Percentiles rank a stretch among this genome's conserved stretches.
phyloP scores from a whole-genome alignment of 2,888 invertebrate genomes.

The Machimus atricapillus region DNA sequence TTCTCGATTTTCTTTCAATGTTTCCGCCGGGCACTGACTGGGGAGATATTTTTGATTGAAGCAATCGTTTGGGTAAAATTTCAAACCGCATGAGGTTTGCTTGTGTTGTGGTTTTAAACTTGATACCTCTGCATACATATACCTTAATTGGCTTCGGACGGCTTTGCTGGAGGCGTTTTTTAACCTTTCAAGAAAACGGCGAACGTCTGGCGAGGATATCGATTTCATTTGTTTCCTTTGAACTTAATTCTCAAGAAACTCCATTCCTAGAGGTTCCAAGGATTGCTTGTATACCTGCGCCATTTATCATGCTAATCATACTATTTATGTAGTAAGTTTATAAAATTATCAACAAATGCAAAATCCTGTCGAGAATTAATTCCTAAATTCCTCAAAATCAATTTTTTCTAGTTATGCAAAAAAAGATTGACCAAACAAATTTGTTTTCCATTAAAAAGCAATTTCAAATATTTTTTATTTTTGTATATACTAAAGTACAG shows the following conservation, averaged over 20 bases:
- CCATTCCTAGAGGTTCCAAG: neutral
- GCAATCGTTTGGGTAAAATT: neutral
- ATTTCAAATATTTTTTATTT: no score
- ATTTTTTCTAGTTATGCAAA: no score
- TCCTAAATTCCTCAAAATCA: no score
- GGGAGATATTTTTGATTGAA: neutral
- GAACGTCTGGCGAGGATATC: neutral
- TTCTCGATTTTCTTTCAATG: neutral
- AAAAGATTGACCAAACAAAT: no score
- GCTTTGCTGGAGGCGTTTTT: neutral
- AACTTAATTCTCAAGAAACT: neutral
- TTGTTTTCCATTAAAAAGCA: no score
- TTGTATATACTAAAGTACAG: no score
- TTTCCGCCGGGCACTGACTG: neutral
- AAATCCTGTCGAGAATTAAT: neutral
- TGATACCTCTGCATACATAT: neutral
- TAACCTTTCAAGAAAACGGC: neutral
- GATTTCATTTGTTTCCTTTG: neutral
- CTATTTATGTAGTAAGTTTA: no score
- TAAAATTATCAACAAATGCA: neutral
- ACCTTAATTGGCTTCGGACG: neutral
- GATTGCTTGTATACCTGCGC: neutral
- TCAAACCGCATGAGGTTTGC: neutral
- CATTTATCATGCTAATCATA: neutral
- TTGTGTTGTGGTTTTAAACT: neutral